Base-by-base conservation (phyloP, 2,113 vertebrate species). In the Hypanus sabinus region DNA sequence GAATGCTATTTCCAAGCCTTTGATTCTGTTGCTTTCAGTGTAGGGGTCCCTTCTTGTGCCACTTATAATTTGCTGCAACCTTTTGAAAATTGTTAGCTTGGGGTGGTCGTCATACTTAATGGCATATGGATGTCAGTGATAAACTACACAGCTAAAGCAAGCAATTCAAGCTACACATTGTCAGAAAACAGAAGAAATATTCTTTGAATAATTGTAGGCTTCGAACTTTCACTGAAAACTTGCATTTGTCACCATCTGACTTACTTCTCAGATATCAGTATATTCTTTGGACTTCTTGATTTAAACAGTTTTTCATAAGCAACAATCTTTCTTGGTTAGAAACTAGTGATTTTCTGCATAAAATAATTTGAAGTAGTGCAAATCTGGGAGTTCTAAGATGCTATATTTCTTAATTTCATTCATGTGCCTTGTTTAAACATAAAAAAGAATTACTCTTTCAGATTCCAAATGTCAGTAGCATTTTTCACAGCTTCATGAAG, bases 81-180 rank as follows among this genome's bases (percentile, higher is more conserved):
- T 93, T 71, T 93, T 73, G 90, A 71, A 93, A 73, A 93, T 71
- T 71, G 68, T 20, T 93, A 73, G 90, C 65, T 73, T 93, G 90
- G 38, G 68, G 20, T 46, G n/a, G 68, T 46, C 12, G 33, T 93
- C 90, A 93, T 93, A 73, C 65, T 7, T 93, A 93, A 38, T 73
- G 68, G 2, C 33, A 71, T 73, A 46, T 93, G 70, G 36, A 71
- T 91, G 90, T 46, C 36, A 93, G 22, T 93, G 65, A 73, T 38
- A 71, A 71, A 73, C 11, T 22, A 71, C 20, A 38, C 20, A 20
- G 46, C n/a, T 38, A 33, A 3, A 91, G 30, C 65, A 70, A 91
- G 18, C 12, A 9, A 22, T 92, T 36, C 65, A 70, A 22, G 65
- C 65, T 71, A 20, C 33, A 36, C 14, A 11, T 36, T 24, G 88